Evolutionary conservation across 2,888 invertebrate species (phyloP), one percentile per base, ranked within the genome.

Genomic region (Auanema freiburgensis): DNA sequence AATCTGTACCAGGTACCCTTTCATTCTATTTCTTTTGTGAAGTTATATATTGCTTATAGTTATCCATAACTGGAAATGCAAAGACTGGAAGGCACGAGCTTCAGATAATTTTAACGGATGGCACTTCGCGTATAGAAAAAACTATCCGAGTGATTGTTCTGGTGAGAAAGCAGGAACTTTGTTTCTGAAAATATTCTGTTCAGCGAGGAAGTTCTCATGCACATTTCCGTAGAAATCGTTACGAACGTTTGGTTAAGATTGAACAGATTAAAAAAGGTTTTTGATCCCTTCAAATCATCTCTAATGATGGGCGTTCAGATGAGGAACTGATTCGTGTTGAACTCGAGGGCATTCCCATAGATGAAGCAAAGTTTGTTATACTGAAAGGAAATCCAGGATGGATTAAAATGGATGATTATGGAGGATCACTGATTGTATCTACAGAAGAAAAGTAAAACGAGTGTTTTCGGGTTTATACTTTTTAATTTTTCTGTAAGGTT

Each of bases 391-490:
- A 79, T 65, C 77, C 78, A 2, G 79, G 78, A 60, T 80, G 78
- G 79, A 57, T 80, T 60, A 66, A 73, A 14, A 68, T 80, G 44
- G 78, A 78, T 50, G 71, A 70, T n/a, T 80, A 78, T 57, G 77
- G 74, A 58, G 80, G 80, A 56, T 71, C 69, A 44, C 67, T 80
- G 14, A 76, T 66, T 42, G 72, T 79, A 10, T 71, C 65, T 11
- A 64, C 33, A 8, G 33, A 33, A 33, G 33, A 33, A 33, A 3
- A 33, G 33, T 33, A 5, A 25, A 40, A n/a, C 23, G 53, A 41
- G n/a, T 53, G 33, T 55, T 55, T 55, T 33, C 14, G n/a, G n/a
- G n/a, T n/a, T n/a, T n/a, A n/a, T n/a, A n/a, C n/a, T n/a, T n/a
- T 59, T 18, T 33, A 1, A 1, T 55, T n/a, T 14, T 21, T 53